phyloP scores from a whole-genome alignment of 2,888 invertebrate genomes.

The Drosophila koepferae region DNA sequence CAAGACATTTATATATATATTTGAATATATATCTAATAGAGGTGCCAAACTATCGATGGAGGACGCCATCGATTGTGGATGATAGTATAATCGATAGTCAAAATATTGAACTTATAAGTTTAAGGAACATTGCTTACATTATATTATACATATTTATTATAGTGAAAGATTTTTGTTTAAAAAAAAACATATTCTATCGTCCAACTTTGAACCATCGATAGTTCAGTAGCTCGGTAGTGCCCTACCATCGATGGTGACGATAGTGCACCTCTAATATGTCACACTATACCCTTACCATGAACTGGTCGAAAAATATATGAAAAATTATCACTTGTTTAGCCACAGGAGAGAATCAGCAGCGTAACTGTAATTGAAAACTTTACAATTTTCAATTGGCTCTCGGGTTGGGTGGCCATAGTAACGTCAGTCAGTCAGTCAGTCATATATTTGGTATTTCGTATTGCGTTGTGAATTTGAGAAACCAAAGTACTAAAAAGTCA shows the following conservation, averaged over 20 bases:
- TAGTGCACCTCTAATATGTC: no score
- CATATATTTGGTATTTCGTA: constrained; percentile 13
- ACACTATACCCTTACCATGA: not conserved
- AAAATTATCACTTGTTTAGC: constrained; percentile 66
- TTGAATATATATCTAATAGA: not conserved
- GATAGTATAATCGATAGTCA: no score
- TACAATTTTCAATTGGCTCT: constrained; percentile 47
- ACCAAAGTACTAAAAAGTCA: constrained; percentile 42
- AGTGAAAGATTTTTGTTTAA: no score
- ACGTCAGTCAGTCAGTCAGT: constrained; percentile 17
- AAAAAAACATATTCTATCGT: no score
- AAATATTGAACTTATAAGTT: no score
- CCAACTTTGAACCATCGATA: no score
- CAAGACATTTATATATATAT: not conserved
- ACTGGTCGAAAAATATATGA: not conserved
- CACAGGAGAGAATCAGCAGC: constrained; percentile 27
- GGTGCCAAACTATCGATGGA: no score
- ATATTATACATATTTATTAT: no score
- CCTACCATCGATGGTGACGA: no score
- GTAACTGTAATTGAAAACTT: constrained; percentile 71
- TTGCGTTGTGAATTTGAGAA: constrained; percentile 1
- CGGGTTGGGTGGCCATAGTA: constrained; percentile 39
- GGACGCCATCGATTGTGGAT: no score
- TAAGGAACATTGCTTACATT: no score
- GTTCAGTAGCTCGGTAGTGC: no score